A percentile compares a stretch with the other conserved stretches of the same genome.
phyloP scores from a whole-genome alignment of 2,888 invertebrate genomes.

The Mimas tiliae region DNA sequence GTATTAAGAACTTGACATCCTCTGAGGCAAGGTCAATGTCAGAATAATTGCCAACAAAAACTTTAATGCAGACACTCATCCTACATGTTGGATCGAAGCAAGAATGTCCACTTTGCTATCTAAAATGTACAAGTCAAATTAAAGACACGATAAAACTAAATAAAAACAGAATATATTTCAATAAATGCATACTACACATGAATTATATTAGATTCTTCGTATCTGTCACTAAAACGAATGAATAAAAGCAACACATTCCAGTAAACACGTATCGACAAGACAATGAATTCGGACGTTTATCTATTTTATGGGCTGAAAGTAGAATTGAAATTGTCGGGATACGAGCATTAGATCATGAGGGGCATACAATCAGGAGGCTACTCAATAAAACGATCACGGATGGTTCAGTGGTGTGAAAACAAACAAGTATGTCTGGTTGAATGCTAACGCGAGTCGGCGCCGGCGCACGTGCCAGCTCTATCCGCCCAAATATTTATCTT shows the following conservation, averaged over 20 bases:
- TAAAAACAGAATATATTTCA: not conserved
- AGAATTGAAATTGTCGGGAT: slow-evolving; percentile 22
- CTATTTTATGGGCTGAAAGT: slow-evolving; percentile 20
- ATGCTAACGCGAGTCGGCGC: slow-evolving; percentile 70
- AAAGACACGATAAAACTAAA: not conserved
- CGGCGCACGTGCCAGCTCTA: slow-evolving; percentile 67
- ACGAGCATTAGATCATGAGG: slow-evolving; percentile 51
- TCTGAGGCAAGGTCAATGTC: slow-evolving; percentile 1
- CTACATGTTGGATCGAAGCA: not conserved
- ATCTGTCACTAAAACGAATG: not conserved
- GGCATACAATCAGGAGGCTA: slow-evolving; percentile 45
- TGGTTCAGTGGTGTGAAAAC: slow-evolving; percentile 66
- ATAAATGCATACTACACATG: not conserved
- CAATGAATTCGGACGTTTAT: slow-evolving; percentile 22
- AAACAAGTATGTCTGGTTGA: slow-evolving; percentile 67
- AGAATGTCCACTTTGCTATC: not conserved
- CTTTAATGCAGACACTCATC: not conserved
- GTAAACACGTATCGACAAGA: slow-evolving; percentile 10
- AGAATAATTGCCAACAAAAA: not conserved
- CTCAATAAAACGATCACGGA: slow-evolving; percentile 75
- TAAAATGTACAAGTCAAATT: not conserved
- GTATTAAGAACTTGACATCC: not conserved
- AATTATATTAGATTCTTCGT: not conserved
- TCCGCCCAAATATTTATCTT: slow-evolving; percentile 73
- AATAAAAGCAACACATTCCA: slow-evolving; percentile 19